Base-by-base conservation (phyloP, 2,888 invertebrate species). In the Lycophotia porphyrea region DNA sequence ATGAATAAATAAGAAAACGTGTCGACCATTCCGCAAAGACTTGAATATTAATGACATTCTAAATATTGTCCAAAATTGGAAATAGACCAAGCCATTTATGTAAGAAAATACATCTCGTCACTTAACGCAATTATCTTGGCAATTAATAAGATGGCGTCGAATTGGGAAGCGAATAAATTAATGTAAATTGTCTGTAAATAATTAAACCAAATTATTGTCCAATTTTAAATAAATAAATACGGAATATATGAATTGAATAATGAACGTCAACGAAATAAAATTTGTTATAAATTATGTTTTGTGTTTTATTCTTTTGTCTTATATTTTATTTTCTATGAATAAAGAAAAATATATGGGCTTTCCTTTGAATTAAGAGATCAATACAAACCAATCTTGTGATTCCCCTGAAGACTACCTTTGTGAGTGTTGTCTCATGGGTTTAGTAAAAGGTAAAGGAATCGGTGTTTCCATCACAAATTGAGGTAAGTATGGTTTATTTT, bases 251-350 rank as follows among this genome's bases (percentile, higher is more conserved):
- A 88, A 91, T 90, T 91, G 88, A 88, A 91, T 90, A 90, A 84
- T 87, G 79, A 85, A 81, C 85, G 81, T 90, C 90, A 90, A 89
- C 90, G 89, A 92, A 91, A 89, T 90, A 92, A 89, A 92, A 60
- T 87, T 90, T 90, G 88, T 87, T 88, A 90, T 87, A 88, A 88
- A 88, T 76, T 71, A 86, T 36, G 18, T 39, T 61, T 63, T 80
- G 76, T 80, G 81, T 87, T 79, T 86, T 71, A 85, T 83, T 81
- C 34, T n/a, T 0, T 55, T 7, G 34, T 27, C 15, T 55, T 39
- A 15, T 49, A 4, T 42, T 73, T 27, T 61, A 0, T 31, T 44
- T 75, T 66, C 18, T 21, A 21, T n/a, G 11, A 21, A 60, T 9
- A 31, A 8, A 24, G 39, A 1, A 2, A 36, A 60, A 15, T 21